Conservation (phyloP, 2,797 vertebrate species). For the Thripadectes ignobilis region DNA sequence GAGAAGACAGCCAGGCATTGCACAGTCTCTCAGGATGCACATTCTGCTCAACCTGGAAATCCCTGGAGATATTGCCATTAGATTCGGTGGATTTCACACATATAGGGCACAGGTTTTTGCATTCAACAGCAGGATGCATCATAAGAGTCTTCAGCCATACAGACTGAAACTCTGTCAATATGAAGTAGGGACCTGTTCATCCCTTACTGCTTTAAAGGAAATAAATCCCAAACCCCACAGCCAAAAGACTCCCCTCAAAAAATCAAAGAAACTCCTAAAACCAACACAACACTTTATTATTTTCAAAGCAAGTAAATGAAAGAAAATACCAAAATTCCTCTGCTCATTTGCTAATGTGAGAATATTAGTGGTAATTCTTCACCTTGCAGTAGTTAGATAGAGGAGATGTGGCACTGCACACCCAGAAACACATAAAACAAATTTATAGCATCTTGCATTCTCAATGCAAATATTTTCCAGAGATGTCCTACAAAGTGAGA, state of each 20-base stretch:
- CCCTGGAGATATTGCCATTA: background rate
- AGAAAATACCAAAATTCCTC: background rate
- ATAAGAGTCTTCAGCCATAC: background rate
- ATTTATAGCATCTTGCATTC: background rate
- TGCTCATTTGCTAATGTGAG: background rate
- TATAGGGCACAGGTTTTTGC: background rate
- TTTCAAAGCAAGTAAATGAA: background rate
- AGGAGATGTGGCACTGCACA: background rate
- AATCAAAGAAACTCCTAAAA: background rate
- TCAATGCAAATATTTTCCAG: background rate
- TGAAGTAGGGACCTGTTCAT: background rate
- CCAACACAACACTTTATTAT: background rate
- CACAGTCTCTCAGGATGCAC: background rate
- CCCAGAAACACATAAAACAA: background rate
- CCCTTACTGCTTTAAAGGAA: background rate
- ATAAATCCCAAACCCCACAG: background rate
- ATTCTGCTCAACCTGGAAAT: background rate
- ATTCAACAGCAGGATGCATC: background rate
- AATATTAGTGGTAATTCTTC: background rate
- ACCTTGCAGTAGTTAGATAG: background rate
- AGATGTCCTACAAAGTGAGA: background rate
- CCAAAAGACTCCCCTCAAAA: rapidly evolving
- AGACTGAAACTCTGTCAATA: background rate
- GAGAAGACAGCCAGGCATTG: background rate
- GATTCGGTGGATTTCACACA: background rate